Conservation (phyloP, 2,888 invertebrate species). For the Rhyacophila evoluta region DNA sequence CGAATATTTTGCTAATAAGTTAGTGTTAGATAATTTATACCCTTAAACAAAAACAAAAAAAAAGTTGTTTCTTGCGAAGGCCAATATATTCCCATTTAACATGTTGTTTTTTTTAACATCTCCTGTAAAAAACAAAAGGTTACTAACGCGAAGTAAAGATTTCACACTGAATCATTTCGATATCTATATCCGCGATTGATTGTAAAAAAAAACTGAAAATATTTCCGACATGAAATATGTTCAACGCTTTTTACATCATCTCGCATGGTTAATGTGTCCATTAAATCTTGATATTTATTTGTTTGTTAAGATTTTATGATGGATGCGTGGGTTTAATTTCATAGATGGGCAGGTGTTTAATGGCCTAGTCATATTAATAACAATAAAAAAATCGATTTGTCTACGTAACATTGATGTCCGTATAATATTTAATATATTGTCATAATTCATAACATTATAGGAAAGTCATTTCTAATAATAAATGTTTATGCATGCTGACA, state of each 20-base stretch:
- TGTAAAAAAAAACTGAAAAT: too few species aligned
- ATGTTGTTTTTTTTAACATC: background rate
- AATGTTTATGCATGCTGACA: too few species aligned
- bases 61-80: too few species aligned
- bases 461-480: too few species aligned
- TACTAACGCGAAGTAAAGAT: background rate
- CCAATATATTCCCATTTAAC: too few species aligned
- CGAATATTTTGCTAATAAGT: too few species aligned
- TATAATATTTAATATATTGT: background rate
- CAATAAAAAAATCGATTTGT: slow-evolving; percentile 10
- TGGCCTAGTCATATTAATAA: background rate
- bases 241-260: background rate
- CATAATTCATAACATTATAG: too few species aligned
- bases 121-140: background rate
- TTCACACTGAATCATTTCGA: background rate
- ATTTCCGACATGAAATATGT: too few species aligned
- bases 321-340: background rate
- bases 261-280: background rate
- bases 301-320: background rate
- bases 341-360: background rate
- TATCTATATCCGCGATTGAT: background rate
- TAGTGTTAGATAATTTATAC: too few species aligned
- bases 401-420: background rate
- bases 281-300: background rate
- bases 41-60: too few species aligned